phyloP scores from a whole-genome alignment of 2,113 vertebrate genomes.

The Myocastor coypus region DNA sequence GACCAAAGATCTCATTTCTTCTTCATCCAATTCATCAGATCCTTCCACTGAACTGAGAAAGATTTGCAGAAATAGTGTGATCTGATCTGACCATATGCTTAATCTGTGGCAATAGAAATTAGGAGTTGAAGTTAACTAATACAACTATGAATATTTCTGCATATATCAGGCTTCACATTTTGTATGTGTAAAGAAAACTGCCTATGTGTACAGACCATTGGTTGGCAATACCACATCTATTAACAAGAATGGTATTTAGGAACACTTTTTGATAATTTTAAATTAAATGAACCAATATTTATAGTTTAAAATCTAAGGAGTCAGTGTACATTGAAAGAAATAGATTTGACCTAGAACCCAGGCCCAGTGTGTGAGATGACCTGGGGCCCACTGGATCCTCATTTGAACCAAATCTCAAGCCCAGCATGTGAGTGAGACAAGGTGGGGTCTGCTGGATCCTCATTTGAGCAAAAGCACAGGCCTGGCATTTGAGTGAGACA shows the following conservation, averaged over 20 bases:
- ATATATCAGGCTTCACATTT: neutral
- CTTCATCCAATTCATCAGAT: slow-evolving; percentile 40
- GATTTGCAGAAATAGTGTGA: neutral
- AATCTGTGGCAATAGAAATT: slow-evolving; percentile 12
- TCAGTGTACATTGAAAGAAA: neutral
- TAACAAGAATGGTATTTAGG: neutral
- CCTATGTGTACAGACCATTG: neutral
- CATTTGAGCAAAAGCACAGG: too few relatives aligned
- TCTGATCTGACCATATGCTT: slow-evolving; percentile 42
- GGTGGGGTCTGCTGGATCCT: too few relatives aligned
- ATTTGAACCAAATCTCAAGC: too few relatives aligned
- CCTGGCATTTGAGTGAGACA: too few relatives aligned
- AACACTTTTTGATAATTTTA: neutral
- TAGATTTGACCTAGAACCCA: neutral
- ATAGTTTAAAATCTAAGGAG: neutral
- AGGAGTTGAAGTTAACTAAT: slow-evolving; percentile 34
- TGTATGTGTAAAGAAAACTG: slow-evolving; percentile 7
- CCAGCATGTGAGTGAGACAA: too few relatives aligned
- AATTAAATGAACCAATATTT: slow-evolving; percentile 46
- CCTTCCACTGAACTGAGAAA: neutral
- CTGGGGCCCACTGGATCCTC: too few relatives aligned
- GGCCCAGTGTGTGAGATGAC: too few relatives aligned
- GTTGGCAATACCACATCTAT: neutral
- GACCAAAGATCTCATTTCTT: neutral
- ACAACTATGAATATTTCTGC: slow-evolving; percentile 4